phyloP scores from a whole-genome alignment of 1,140 invertebrate species.

The Sinonovacula constricta region DNA sequence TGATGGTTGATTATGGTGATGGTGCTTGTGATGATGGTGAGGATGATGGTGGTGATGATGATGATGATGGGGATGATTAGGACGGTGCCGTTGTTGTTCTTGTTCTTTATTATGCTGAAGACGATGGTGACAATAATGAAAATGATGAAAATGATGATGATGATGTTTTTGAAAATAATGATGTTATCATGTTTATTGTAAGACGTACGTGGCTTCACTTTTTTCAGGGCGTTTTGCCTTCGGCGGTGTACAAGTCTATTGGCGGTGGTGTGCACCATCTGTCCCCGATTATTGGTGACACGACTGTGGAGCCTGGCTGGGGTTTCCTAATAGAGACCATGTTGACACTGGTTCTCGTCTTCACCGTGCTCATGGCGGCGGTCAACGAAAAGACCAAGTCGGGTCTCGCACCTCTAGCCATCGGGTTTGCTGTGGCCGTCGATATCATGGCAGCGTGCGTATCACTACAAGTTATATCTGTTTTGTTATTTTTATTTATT shows the following conservation, averaged over 20 bases:
- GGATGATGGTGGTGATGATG: too few species aligned
- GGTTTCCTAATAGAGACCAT: conserved; percentile 71
- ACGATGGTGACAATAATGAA: too few species aligned
- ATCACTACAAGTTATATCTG: background rate
- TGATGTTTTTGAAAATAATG: too few species aligned
- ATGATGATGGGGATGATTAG: too few species aligned
- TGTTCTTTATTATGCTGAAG: too few species aligned
- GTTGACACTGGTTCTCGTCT: conserved; percentile 72
- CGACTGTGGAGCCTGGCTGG: conserved; percentile 51
- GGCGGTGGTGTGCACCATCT: conserved; percentile 56
- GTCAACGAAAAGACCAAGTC: conserved; percentile 65
- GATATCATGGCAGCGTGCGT: conserved; percentile 73
- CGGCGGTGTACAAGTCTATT: conserved; percentile 46
- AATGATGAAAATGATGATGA: too few species aligned
- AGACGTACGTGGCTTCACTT: too few species aligned
- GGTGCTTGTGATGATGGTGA: too few species aligned
- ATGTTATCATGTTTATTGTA: too few species aligned
- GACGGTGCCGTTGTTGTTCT: too few species aligned
- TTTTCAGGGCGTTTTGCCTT: conserved; percentile 59
- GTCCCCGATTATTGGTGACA: conserved; percentile 39
- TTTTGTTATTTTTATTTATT: too few species aligned
- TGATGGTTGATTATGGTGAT: too few species aligned
- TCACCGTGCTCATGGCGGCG: conserved; percentile 71
- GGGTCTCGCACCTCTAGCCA: conserved; percentile 71
- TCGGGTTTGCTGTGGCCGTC: conserved; percentile 72